A percentile compares a stretch with the other conserved stretches of the same genome.
These are phyloP conservation scores for Anastrepha obliqua DNA, from an alignment of 1,140 invertebrate species.

Conservation along the genomic window DNA sequence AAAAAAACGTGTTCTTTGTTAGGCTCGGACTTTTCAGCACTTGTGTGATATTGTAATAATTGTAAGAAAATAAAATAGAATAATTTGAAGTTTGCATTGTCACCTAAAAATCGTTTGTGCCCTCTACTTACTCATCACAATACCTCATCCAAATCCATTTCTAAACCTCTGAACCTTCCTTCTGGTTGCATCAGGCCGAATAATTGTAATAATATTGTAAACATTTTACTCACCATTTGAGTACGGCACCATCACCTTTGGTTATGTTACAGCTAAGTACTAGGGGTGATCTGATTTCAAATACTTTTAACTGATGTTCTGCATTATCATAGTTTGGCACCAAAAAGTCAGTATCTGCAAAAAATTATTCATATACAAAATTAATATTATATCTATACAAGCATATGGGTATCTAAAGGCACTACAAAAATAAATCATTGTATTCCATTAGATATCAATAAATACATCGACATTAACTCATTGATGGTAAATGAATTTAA, in stretches of 20 bases:
- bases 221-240: conserved; percentile 56
- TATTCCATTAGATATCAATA: conserved; percentile 17
- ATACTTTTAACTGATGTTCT: conserved; percentile 72
- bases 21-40: too few relatives aligned
- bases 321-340: conserved; percentile 73
- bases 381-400: background rate
- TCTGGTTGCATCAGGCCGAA: too few relatives aligned
- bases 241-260: conserved; percentile 53
- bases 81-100: too few relatives aligned
- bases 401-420: background rate
- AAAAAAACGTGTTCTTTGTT: too few relatives aligned
- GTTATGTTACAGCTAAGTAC: conserved; percentile 69
- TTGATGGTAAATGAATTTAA: conserved; percentile 46
- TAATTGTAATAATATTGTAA: too few relatives aligned
- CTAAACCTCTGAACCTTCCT: too few relatives aligned
- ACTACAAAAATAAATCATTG: background rate
- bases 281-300: conserved; percentile 70
- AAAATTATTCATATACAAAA: conserved; percentile 39
- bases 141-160: too few relatives aligned
- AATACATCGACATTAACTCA: conserved; percentile 1
- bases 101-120: too few relatives aligned
- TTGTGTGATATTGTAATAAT: too few relatives aligned
- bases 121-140: too few relatives aligned
- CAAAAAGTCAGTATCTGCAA: conserved; percentile 69
- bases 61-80: too few relatives aligned